Percentiles rank a stretch among this genome's conserved stretches.
Evolutionary conservation across 2,113 vertebrate species (phyloP).

Genomic region (Crocuta crocuta): DNA sequence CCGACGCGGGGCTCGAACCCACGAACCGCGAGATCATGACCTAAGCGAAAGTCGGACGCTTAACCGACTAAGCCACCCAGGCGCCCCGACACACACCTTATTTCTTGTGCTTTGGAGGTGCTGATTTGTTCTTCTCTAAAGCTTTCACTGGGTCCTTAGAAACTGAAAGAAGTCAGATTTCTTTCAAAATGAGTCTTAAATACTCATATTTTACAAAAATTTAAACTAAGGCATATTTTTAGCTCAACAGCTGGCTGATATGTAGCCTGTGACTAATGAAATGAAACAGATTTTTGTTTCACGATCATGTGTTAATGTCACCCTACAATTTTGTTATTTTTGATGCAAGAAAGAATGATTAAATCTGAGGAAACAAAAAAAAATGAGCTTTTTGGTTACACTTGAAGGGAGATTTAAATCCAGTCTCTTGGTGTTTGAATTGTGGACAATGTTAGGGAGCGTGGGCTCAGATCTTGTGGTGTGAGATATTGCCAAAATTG

Average conservation of each 20-base stretch:
- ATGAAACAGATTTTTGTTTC: constrained; percentile 84
- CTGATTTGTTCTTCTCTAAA: constrained; percentile 55
- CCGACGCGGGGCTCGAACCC: too few species aligned
- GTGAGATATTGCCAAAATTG: constrained; percentile 21
- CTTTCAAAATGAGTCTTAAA: constrained; percentile 85
- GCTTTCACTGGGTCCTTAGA: constrained; percentile 66
- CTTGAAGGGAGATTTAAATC: constrained; percentile 63
- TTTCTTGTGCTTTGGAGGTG: constrained; percentile 33
- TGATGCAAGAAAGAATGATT: constrained; percentile 72
- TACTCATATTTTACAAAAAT: constrained; percentile 82
- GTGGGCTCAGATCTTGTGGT: constrained; percentile 5
- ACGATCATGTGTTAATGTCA: constrained; percentile 79
- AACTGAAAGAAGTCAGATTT: constrained; percentile 80
- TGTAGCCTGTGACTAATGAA: constrained; percentile 85
- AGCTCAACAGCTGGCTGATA: constrained; percentile 86
- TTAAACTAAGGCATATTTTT: constrained; percentile 84
- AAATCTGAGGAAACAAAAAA: constrained; percentile 69
- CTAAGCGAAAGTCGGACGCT: too few species aligned
- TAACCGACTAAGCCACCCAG: too few species aligned
- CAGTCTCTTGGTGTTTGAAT: constrained; percentile 60
- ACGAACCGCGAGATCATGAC: too few species aligned
- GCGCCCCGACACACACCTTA: neutral
- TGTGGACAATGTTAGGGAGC: constrained; percentile 30
- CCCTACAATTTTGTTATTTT: constrained; percentile 80
- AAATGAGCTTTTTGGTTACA: constrained; percentile 67